These are phyloP conservation scores for Nerophis lumbriciformis DNA, from an alignment of 2,113 vertebrate genomes.

Conservation along the genomic window DNA sequence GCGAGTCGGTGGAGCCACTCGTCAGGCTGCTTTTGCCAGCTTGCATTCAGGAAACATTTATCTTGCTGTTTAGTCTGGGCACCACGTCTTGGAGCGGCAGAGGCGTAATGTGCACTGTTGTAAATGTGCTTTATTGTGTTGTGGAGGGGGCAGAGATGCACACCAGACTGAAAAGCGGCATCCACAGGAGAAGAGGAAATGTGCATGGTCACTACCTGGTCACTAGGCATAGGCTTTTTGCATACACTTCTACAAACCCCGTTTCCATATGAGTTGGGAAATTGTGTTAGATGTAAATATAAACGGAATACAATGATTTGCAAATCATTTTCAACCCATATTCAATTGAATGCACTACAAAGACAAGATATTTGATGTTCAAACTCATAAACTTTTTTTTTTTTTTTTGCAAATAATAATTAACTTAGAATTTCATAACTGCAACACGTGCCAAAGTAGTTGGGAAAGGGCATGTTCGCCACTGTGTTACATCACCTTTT, in stretches of 20 bases:
- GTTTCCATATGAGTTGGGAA: too few species aligned
- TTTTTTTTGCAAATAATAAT: too few species aligned
- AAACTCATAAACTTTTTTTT: too few species aligned
- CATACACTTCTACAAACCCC: constrained; percentile 7
- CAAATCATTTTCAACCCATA: too few species aligned
- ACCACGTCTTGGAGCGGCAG: constrained; percentile 44
- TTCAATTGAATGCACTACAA: too few species aligned
- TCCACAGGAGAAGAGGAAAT: constrained; percentile 20
- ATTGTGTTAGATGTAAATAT: too few species aligned
- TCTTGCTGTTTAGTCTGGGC: constrained; percentile 65
- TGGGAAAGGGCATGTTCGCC: too few species aligned
- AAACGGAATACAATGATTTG: too few species aligned
- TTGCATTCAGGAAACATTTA: constrained; percentile 55
- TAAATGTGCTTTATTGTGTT: constrained; percentile 19
- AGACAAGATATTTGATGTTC: too few species aligned
- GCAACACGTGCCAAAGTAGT: too few species aligned
- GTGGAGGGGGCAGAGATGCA: constrained; percentile 8
- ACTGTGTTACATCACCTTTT: too few species aligned
- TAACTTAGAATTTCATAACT: too few species aligned
- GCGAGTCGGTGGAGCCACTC: constrained; percentile 12
- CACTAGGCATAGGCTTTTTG: constrained; percentile 33
- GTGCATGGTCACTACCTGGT: constrained; percentile 17
- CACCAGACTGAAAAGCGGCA: constrained; percentile 31
- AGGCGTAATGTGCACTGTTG: constrained; percentile 7
- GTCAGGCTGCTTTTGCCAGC: constrained; percentile 34